Evolutionary conservation across 2,113 vertebrate genomes (phyloP).

Genomic region (Podocnemis expansa): DNA sequence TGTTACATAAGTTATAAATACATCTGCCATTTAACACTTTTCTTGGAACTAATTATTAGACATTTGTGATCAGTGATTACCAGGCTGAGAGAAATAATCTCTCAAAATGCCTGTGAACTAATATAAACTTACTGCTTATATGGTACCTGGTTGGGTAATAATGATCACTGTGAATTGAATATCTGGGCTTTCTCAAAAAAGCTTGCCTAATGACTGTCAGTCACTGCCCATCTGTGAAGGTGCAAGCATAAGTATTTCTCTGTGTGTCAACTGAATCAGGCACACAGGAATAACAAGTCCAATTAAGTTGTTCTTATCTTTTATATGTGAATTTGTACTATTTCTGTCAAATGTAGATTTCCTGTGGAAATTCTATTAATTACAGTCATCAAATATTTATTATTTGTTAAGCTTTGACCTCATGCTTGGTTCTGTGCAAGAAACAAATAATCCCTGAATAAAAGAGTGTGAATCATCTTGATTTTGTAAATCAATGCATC

Average conservation of each 20-base stretch:
- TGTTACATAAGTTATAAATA: constrained; percentile 15
- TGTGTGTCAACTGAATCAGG: neutral
- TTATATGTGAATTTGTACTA: neutral
- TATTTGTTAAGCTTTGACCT: neutral
- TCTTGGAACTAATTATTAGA: constrained; percentile 32
- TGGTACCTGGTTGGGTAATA: neutral
- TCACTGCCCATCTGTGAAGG: neutral
- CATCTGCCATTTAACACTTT: constrained; percentile 26
- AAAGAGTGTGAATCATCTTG: neutral
- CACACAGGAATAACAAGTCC: neutral
- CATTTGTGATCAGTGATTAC: neutral
- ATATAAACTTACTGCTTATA: neutral
- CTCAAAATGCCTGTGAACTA: constrained; percentile 26
- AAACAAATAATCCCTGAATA: neutral
- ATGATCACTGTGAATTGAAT: neutral
- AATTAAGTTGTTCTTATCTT: neutral
- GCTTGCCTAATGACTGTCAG: neutral
- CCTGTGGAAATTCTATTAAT: neutral
- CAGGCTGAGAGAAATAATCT: neutral
- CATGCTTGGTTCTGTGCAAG: neutral
- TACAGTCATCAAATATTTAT: neutral
- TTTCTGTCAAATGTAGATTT: neutral
- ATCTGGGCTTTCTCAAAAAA: neutral
- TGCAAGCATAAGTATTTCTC: neutral
- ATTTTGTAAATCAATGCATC: neutral